These are phyloP conservation scores for Pterocles orientalis DNA, from an alignment of 2,113 vertebrate species.

Conservation along the genomic window DNA sequence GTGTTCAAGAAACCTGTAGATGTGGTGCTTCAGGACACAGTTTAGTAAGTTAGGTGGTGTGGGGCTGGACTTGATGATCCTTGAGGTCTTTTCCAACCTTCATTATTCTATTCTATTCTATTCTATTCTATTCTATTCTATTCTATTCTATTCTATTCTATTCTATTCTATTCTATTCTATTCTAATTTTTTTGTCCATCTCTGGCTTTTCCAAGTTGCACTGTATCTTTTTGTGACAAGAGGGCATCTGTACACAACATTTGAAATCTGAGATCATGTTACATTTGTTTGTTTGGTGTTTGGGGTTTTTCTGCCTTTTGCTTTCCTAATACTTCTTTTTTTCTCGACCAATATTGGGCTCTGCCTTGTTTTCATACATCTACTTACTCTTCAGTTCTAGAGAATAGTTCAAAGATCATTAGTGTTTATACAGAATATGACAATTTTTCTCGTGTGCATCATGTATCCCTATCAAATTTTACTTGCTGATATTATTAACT, in stretches of 20 bases:
- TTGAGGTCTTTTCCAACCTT: too few species aligned
- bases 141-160: too few species aligned
- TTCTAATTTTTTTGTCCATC: neutral
- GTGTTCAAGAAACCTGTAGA: too few species aligned
- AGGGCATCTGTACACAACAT: neutral
- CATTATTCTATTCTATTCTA: too few species aligned
- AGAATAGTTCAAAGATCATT: neutral
- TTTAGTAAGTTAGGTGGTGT: too few species aligned
- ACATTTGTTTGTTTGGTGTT: neutral
- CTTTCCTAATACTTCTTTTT: neutral
- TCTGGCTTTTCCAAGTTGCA: neutral
- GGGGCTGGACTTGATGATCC: too few species aligned
- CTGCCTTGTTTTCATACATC: neutral
- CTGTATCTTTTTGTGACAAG: neutral
- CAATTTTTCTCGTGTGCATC: neutral
- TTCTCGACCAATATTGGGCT: neutral
- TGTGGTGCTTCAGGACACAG: too few species aligned
- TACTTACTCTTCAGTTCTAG: neutral
- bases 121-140: too few species aligned
- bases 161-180: too few species aligned
- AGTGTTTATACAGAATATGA: neutral
- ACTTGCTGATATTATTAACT: neutral
- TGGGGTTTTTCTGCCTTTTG: neutral
- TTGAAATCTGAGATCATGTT: neutral
- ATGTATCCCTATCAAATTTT: neutral